Evolutionary conservation across 2,797 vertebrate genomes (phyloP).

Genomic region (Rallus crepitans): DNA sequence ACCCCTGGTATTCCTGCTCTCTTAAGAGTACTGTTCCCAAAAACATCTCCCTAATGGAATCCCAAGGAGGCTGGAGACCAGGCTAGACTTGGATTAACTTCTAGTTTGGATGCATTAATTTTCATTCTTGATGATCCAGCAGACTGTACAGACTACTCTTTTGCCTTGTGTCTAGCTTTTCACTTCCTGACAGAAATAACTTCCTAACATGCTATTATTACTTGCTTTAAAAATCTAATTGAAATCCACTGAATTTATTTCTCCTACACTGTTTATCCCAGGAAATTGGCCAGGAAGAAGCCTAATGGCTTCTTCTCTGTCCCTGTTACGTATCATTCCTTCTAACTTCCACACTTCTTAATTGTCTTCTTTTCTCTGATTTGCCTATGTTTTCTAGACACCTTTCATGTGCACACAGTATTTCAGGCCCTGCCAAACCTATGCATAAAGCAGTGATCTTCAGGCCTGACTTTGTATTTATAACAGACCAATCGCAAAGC

Average conservation of each 20-base stretch:
- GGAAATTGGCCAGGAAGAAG: too few relatives aligned
- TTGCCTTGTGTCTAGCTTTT: not conserved
- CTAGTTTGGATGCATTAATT: not conserved
- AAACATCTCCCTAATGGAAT: not conserved
- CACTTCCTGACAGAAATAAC: not conserved
- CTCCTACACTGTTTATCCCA: not conserved
- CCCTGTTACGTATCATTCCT: not conserved
- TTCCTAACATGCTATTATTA: not conserved
- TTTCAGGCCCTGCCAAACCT: not conserved
- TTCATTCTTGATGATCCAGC: not conserved
- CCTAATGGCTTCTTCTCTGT: not conserved
- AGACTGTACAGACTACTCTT: not conserved
- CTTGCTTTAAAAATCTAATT: not conserved
- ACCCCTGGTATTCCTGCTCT: not conserved
- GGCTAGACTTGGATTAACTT: not conserved
- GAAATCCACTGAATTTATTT: not conserved
- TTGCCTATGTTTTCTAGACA: not conserved
- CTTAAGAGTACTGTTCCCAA: not conserved
- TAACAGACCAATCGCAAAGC: not conserved
- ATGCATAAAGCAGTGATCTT: rapidly evolving
- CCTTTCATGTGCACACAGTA: not conserved
- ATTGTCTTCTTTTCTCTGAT: not conserved
- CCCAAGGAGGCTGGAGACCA: not conserved
- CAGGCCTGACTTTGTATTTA: not conserved
- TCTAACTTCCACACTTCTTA: not conserved